phyloP scores from a whole-genome alignment of 1,140 invertebrate species.

The Sycophila sp. region DNA sequence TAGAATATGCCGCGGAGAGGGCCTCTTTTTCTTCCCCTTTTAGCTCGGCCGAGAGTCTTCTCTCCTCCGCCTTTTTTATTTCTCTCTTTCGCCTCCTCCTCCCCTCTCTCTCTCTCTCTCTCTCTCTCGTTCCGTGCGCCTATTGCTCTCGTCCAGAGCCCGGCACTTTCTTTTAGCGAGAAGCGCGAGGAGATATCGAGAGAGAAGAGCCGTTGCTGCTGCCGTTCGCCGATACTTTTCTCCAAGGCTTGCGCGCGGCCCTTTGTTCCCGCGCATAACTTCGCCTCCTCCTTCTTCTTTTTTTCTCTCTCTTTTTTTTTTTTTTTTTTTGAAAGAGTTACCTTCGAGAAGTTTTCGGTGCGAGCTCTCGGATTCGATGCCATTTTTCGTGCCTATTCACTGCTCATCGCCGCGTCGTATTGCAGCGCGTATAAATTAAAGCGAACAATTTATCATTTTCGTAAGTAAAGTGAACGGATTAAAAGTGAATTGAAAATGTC shows the following conservation, averaged over 20 bases:
- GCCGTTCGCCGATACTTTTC: conserved; percentile 15
- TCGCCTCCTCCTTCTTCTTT: neutral
- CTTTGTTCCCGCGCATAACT: conserved; percentile 7
- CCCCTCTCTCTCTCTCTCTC: neutral
- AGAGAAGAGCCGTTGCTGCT: neutral
- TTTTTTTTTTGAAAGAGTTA: neutral
- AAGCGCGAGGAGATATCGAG: conserved; percentile 1
- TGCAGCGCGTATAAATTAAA: too few relatives aligned
- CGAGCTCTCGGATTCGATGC: too few relatives aligned
- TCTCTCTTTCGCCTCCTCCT: neutral
- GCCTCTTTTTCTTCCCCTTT: conserved; percentile 27
- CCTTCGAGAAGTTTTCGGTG: neutral
- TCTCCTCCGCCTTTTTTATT: neutral
- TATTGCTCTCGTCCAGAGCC: neutral
- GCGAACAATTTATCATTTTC: too few relatives aligned
- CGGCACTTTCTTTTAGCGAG: conserved; percentile 35
- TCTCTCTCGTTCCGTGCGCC: too few relatives aligned
- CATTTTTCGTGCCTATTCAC: too few relatives aligned
- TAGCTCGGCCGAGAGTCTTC: neutral
- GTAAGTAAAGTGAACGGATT: too few relatives aligned
- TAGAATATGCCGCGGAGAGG: too few relatives aligned
- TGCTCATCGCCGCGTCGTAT: too few relatives aligned
- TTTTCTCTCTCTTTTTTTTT: neutral
- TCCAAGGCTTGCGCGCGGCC: neutral
- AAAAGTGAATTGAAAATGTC: too few relatives aligned